Conservation (phyloP, 2,888 invertebrate species). For the Drosophila neonasuta region DNA sequence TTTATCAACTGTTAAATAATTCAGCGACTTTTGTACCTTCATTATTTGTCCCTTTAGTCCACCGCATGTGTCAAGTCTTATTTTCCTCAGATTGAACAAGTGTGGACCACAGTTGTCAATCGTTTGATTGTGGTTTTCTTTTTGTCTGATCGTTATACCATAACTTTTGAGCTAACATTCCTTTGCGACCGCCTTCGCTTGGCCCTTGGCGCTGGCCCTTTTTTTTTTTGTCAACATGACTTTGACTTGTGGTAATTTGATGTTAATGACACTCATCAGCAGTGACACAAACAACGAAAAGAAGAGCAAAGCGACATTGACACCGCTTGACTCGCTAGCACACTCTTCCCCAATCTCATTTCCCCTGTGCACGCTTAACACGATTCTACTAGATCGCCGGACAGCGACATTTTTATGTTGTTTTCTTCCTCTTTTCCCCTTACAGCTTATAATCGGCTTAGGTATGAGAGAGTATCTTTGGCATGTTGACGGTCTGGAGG, state of each 20-base stretch:
- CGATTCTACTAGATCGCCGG: constrained; percentile 66
- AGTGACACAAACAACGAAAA: constrained; percentile 44
- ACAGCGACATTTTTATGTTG: constrained; percentile 63
- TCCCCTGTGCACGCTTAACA: constrained; percentile 61
- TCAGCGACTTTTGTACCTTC: background rate
- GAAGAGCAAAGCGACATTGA: constrained; percentile 53
- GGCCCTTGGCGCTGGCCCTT: constrained; percentile 16
- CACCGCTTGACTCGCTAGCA: constrained; percentile 38
- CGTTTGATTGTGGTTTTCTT: constrained; percentile 41
- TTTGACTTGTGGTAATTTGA: constrained; percentile 80
- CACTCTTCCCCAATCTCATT: background rate
- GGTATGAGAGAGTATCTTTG: constrained; percentile 23
- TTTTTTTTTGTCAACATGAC: constrained; percentile 65
- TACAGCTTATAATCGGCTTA: constrained; percentile 65
- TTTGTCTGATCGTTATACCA: constrained; percentile 24
- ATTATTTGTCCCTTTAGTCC: constrained; percentile 11
- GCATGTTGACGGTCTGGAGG: background rate
- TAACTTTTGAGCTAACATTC: constrained; percentile 49
- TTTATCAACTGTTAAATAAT: background rate
- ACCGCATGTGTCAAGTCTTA: constrained; percentile 39
- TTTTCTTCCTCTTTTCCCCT: constrained; percentile 19
- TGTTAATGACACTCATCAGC: constrained; percentile 79
- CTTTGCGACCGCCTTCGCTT: constrained; percentile 16
- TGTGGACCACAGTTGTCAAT: constrained; percentile 37
- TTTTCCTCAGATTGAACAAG: constrained; percentile 19